These are phyloP conservation scores for Limonius californicus DNA, from an alignment of 1,140 invertebrate species.

Conservation along the genomic window DNA sequence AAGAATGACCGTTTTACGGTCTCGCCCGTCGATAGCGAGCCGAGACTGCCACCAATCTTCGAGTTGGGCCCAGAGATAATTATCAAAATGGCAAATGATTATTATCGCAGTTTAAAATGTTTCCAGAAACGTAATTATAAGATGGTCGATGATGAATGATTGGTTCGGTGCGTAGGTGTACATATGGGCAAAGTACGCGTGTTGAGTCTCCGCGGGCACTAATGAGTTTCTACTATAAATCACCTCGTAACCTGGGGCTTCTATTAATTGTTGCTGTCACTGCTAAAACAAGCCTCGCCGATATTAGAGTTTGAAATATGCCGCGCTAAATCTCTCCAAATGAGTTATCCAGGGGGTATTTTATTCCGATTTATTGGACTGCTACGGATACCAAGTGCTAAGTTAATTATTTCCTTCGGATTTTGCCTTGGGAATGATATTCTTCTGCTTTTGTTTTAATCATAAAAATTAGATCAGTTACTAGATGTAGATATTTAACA, in stretches of 20 bases:
- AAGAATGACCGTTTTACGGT: neutral
- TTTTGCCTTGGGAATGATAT: too few species aligned
- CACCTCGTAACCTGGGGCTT: constrained; percentile 29
- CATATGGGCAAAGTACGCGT: constrained; percentile 22
- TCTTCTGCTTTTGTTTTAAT: too few species aligned
- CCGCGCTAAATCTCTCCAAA: constrained; percentile 20
- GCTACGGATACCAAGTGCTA: neutral
- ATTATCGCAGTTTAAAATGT: constrained; percentile 30
- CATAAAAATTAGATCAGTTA: too few species aligned
- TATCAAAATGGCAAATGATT: constrained; percentile 28
- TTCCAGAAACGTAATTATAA: constrained; percentile 34
- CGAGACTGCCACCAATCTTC: too few species aligned
- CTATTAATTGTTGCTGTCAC: constrained; percentile 37
- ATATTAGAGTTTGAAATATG: constrained; percentile 28
- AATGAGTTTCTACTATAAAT: constrained; percentile 38
- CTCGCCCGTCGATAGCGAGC: too few species aligned
- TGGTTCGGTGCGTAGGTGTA: constrained; percentile 19
- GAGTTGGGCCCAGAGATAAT: too few species aligned
- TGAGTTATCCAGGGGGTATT: constrained; percentile 22
- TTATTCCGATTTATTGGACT: constrained; percentile 9
- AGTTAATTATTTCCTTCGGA: neutral
- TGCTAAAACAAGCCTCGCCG: constrained; percentile 29
- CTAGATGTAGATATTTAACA: too few species aligned
- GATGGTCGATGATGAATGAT: constrained; percentile 33
- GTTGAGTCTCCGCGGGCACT: constrained; percentile 30